These are phyloP conservation scores for Meandrina meandrites DNA, from an alignment of 92 coral and sea anemone species.

Conservation along the genomic window DNA sequence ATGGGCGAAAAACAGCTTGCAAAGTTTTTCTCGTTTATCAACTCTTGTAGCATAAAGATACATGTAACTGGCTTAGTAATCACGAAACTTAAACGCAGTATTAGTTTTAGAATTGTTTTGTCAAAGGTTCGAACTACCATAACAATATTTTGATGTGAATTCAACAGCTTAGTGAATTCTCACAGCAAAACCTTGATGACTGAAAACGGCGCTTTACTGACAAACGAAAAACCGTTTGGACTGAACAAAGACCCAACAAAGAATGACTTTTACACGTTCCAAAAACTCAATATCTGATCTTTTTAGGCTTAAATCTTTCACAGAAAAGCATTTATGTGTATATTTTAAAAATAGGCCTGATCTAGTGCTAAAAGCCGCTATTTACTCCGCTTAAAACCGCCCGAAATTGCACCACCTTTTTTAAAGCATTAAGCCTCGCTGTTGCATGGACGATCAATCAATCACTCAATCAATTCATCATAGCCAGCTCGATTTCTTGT, in stretches of 20 bases:
- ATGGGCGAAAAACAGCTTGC: not conserved
- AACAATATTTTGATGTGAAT: not conserved
- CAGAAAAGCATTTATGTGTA: not conserved
- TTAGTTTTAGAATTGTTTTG: not conserved
- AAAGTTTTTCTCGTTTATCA: not conserved
- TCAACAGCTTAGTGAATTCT: not conserved
- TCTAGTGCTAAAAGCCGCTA: not conserved
- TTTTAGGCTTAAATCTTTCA: not conserved
- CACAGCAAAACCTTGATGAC: not conserved
- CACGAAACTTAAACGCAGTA: not conserved
- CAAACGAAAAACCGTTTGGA: not conserved
- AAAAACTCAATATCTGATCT: not conserved
- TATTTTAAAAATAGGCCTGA: no score
- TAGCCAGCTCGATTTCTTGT: not conserved
- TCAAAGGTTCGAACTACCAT: not conserved
- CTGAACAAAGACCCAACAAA: no score
- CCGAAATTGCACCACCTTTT: not conserved
- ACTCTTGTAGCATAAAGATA: not conserved
- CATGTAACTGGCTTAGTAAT: not conserved
- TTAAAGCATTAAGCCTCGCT: not conserved
- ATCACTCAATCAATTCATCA: not conserved
- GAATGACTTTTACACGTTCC: not conserved
- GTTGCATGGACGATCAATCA: no score
- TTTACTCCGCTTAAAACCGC: not conserved
- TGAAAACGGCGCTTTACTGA: not conserved